Base-by-base conservation (phyloP, 2,797 vertebrate species). In the Sebastes melanostomus region DNA sequence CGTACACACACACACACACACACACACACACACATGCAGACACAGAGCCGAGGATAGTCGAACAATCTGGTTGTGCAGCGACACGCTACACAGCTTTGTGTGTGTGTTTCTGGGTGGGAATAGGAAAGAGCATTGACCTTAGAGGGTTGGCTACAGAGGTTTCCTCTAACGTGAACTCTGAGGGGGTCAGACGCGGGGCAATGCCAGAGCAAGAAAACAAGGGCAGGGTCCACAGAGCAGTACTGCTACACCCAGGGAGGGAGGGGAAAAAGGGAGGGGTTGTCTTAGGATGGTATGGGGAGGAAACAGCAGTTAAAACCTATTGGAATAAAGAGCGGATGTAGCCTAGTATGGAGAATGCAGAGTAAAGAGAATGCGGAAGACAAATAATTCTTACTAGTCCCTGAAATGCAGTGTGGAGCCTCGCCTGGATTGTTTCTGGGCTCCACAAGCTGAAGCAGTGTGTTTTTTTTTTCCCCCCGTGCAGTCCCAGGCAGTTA, bases 141-240 rank as follows among this genome's bases (percentile, higher is more conserved):
- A 91, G 86, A 89, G 71, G 46, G 70, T 83, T 69, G 86, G 80
- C 81, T 86, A 84, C 77, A 81, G 87, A 86, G 92, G 82, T 92
- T 95, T 96, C 94, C 93, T 92, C 88, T 87, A 54, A 72, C 42
- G 6, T 92, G 93, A 94, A 94, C 94, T 93, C 85, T 86, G 83
- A 86, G 70, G 79, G 84, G 94, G 93, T 96, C 95, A 95, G 75
- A 83, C 84, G 42, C 38, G 54, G 94, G 93, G 89, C 92, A 95
- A 73, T 89, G 86, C 88, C 86, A 92, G 85, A 90, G 83, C 79
- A 92, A 84, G 77, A 90, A 91, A 90, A 90, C 83, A 91, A 92
- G 91, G 86, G 85, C 91, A 92, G 86, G 83, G 91, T 92, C 90
- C 77, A 69, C 67, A 84, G 80, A 68, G 73, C 55, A 72, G 67